phyloP scores from a whole-genome alignment of 1,140 invertebrate species.

The Drosophila miranda region DNA sequence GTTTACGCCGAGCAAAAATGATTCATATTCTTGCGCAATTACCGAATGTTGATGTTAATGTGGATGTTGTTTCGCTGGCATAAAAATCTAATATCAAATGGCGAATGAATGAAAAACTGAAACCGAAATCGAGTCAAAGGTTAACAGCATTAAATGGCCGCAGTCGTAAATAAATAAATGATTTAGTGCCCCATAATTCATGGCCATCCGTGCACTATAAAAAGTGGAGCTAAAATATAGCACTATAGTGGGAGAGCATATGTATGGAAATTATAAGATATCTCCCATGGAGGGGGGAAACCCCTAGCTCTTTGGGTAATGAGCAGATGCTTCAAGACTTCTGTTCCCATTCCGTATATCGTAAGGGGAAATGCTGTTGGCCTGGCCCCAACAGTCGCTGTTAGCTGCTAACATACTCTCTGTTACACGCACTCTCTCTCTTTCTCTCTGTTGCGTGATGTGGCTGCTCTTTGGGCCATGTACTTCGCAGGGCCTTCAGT shows the following conservation, averaged over 20 bases:
- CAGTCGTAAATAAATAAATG: conserved; percentile 59
- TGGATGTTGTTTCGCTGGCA: conserved; percentile 29
- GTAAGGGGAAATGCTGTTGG: conserved; percentile 61
- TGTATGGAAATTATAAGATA: conserved; percentile 14
- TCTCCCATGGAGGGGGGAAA: no score
- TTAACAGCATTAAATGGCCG: conserved; percentile 59
- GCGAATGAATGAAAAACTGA: conserved; percentile 14
- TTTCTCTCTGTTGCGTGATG: conserved; percentile 8
- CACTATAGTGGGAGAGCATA: conserved; percentile 14
- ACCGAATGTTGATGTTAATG: conserved; percentile 50
- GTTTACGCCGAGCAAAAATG: conserved; percentile 59
- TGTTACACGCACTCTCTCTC: conserved; percentile 27
- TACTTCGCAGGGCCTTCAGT: conserved; percentile 39
- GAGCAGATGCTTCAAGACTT: background rate
- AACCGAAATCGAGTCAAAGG: conserved; percentile 38
- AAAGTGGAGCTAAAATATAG: conserved; percentile 39
- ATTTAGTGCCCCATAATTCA: conserved; percentile 64
- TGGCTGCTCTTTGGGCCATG: background rate
- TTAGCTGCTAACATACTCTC: conserved; percentile 22
- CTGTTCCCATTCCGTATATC: conserved; percentile 48
- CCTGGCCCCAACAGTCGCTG: background rate
- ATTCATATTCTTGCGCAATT: conserved; percentile 64
- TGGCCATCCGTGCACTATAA: conserved; percentile 34
- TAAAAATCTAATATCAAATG: conserved; percentile 62
- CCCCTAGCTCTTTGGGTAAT: conserved; percentile 2